Base-by-base conservation (phyloP, 2,888 invertebrate genomes). In the Ichneumon xanthorius region DNA sequence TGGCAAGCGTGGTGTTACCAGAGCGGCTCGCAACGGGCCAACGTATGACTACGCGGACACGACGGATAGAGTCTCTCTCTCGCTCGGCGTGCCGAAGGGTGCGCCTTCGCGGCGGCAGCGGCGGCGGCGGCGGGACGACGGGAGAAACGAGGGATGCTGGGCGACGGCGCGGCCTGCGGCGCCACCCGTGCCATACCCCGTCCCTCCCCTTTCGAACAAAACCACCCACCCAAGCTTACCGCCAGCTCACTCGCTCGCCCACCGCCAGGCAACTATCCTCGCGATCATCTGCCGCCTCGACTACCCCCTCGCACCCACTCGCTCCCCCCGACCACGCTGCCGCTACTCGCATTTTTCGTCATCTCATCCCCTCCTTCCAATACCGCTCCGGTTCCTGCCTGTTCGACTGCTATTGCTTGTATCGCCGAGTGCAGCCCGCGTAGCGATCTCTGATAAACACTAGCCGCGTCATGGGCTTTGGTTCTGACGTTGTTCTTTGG, bases 91-190 rank as follows among this genome's bases (percentile, higher is more conserved):
- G 73, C 63, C 87, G 89, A 92, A 92, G 93, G 94, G 93, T 93
- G 92, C 93, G 93, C 93, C 93, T 91, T 91, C 87, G 87, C 90
- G 86, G 90, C 92, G 90, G 91, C 90, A 88, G 76, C 33, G 61
- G 68, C 67, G 40, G 93, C 93, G 92, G 92, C 93, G 92, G 94
- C 92, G 92, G 79, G 82, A 85, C 79, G 91, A 90, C 89, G 91
- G 91, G 89, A 90, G 90, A 84, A 85, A 84, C 88, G 89, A 89
- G 91, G 93, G 92, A 93, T 93, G 93, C 93, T 93, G 93, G 91
- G 93, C 93, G 92, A 93, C 94, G 92, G 94, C 93, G 93, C 94
- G 92, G 93, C 92, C 91, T 88, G 92, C 93, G 92, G 94, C 93
- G 92, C 93, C 93, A 92, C 91, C 90, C 92, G 80, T 80, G 84